These are phyloP conservation scores for Lathronympha strigana DNA, from an alignment of 2,888 invertebrate species.

Conservation along the genomic window DNA sequence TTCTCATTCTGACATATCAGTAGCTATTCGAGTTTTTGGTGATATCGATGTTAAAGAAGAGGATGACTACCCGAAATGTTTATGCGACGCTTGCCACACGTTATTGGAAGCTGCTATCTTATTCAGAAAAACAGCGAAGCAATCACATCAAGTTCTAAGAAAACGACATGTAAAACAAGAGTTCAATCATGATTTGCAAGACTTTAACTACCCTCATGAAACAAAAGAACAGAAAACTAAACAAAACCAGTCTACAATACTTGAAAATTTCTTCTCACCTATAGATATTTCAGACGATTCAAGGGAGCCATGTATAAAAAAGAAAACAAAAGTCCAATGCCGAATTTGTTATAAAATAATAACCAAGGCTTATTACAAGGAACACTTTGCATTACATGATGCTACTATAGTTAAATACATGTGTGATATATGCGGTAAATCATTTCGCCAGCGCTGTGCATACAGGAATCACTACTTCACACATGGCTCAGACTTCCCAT, in stretches of 20 bases:
- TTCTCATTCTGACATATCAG: constrained; percentile 27
- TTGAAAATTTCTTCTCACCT: constrained; percentile 30
- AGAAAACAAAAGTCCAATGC: constrained; percentile 38
- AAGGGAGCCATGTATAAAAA: constrained; percentile 24
- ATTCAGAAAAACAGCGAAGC: constrained; percentile 40
- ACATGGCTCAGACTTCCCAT: constrained; percentile 45
- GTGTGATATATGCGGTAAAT: constrained; percentile 42
- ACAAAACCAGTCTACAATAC: constrained; percentile 19
- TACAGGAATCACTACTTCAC: constrained; percentile 38
- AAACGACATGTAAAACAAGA: constrained; percentile 36
- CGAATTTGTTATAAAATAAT: constrained; percentile 41
- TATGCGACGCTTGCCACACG: constrained; percentile 39
- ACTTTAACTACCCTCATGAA: constrained; percentile 21
- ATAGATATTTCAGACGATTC: constrained; percentile 24
- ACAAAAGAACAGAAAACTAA: constrained; percentile 26
- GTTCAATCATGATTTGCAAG: constrained; percentile 21
- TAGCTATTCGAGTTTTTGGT: constrained; percentile 34
- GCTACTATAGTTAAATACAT: constrained; percentile 37
- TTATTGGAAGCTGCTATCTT: constrained; percentile 40
- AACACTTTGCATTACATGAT: constrained; percentile 39
- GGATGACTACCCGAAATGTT: constrained; percentile 40
- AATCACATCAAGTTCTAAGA: constrained; percentile 32
- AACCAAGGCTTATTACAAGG: constrained; percentile 37
- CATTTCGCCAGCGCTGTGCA: constrained; percentile 38
- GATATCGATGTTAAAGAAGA: constrained; percentile 41